Conservation (phyloP, 2,113 vertebrate genomes). For the Hydropotes inermis region DNA sequence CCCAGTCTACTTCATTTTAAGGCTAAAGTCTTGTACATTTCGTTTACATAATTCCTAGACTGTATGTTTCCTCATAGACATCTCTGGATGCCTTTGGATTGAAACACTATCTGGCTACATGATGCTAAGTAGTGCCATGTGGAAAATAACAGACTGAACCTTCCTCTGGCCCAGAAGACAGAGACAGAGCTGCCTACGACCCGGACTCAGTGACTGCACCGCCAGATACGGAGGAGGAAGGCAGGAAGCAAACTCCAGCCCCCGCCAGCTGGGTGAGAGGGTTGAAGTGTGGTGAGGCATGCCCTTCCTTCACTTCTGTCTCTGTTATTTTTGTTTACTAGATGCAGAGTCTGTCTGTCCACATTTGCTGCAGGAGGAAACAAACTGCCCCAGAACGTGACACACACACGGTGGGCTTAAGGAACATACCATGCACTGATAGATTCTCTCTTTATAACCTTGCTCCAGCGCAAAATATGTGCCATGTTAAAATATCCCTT, state of each 20-base stretch:
- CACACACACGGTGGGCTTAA: background rate
- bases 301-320: background rate
- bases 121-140: background rate
- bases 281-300: fast-evolving
- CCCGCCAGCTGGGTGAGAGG: fast-evolving
- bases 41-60: slow-evolving; percentile 4
- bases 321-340: background rate
- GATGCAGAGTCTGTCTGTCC: background rate
- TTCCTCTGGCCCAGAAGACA: background rate
- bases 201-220: background rate
- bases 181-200: fast-evolving
- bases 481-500: background rate
- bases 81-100: background rate
- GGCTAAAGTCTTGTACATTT: background rate
- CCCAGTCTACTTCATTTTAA: background rate
- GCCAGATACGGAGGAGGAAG: fast-evolving
- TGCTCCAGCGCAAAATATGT: background rate
- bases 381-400: background rate
- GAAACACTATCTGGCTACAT: background rate
- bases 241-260: background rate
- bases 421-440: too few species aligned
- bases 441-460: background rate
- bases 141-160: background rate
- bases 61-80: background rate
- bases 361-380: background rate